Conservation (phyloP, 2,888 invertebrate species). For the Altica lythri region DNA sequence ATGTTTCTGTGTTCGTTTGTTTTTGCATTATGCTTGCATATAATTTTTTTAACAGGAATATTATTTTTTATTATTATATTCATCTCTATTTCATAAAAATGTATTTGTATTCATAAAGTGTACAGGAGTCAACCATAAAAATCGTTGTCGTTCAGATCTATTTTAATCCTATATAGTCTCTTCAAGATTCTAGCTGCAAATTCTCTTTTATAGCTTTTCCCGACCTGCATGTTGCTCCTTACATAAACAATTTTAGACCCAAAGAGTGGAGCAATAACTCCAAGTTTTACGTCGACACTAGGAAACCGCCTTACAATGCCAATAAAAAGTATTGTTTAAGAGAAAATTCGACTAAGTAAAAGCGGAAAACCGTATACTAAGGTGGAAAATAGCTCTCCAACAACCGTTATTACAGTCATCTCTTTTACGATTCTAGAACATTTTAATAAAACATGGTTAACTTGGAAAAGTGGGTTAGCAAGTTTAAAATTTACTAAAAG, state of each 20-base stretch:
- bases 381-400: conserved; percentile 1
- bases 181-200: too few species aligned
- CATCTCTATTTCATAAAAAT: too few species aligned
- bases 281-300: neutral
- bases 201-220: neutral
- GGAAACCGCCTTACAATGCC: neutral
- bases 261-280: neutral
- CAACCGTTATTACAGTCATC: neutral
- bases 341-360: neutral
- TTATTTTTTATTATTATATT: too few species aligned
- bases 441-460: conserved; percentile 4
- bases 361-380: neutral
- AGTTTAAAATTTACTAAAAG: too few species aligned
- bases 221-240: neutral
- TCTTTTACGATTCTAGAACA: conserved; percentile 9
- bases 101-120: too few species aligned
- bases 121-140: too few species aligned
- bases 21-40: too few species aligned
- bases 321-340: conserved; percentile 10
- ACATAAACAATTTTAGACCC: conserved; percentile 7
- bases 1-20: too few species aligned
- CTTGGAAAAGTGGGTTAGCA: neutral
- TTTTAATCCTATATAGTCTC: too few species aligned
- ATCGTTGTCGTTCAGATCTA: too few species aligned
- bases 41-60: too few species aligned